Evolutionary conservation across 2,113 vertebrate genomes (phyloP), one percentile per base, ranked within the genome.

Genomic region (Platycercus adscitus): DNA sequence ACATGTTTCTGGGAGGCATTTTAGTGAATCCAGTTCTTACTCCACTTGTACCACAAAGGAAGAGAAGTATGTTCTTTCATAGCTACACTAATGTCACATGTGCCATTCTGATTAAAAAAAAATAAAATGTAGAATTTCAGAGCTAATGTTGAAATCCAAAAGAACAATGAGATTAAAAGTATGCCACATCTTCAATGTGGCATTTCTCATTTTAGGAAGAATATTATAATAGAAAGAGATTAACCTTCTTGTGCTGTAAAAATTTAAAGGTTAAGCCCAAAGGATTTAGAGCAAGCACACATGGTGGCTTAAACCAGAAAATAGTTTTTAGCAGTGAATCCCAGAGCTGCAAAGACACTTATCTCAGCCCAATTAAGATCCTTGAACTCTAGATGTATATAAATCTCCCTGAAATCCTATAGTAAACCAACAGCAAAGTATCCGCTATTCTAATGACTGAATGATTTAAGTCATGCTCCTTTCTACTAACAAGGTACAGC

Each of bases 241-340:
- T 94, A 95, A 94, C 52, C 28, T 86, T 50, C 56, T 84, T 4
- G 12, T 56, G 23, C 56, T 89, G 41, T 46, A 95, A 96, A 86
- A 91, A 80, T 82, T 46, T 63, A 71, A 63, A 95, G 49, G 86
- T 78, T 93, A 95, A 96, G 17, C 49, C 83, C 49, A 46, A 81
- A 84, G 39, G 53, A 64, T 96, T 88, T 76, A 61, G 24, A 88
- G 39, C 31, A 69, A 75, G 61, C 77, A 87, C 21, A 90, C 39
- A 35, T 0, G 0, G 61, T n/a, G 35, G 47, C 52, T 88, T 88
- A 86, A 93, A 21, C 33, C 65, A 78, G 77, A 91, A 81, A 92
- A 81, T 23, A 60, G 72, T 71, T 93, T 84, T 89, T 86, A 13
- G 2, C 0, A 0, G 33, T n/a, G 83, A 81, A 91, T 88, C 64